These are phyloP conservation scores for Thyatira batis DNA, from an alignment of 2,888 invertebrate species.

Conservation along the genomic window DNA sequence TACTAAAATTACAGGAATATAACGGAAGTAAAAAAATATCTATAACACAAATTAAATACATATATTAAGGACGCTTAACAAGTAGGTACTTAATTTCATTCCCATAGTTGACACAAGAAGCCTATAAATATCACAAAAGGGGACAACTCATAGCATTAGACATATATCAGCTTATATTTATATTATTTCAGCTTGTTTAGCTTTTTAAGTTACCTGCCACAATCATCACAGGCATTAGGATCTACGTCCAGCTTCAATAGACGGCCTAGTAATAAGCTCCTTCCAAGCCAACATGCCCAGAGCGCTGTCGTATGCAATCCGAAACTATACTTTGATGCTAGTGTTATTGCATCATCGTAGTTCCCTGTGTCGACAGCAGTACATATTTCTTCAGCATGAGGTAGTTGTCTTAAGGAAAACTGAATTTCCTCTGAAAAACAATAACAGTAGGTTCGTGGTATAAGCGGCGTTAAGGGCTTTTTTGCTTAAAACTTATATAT, in stretches of 20 bases:
- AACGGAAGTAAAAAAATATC: too few species aligned
- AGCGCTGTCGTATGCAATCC: conserved; percentile 79
- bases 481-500: too few species aligned
- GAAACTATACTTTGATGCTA: conserved; percentile 46
- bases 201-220: conserved; percentile 88
- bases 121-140: too few species aligned
- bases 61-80: background rate
- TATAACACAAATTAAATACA: background rate
- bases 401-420: conserved; percentile 60
- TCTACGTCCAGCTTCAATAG: conserved; percentile 82
- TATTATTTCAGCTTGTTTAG: too few species aligned
- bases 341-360: conserved; percentile 66
- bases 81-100: too few species aligned
- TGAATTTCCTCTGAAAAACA: conserved; percentile 66
- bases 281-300: conserved; percentile 84
- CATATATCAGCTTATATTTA: too few species aligned
- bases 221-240: conserved; percentile 84
- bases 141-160: too few species aligned
- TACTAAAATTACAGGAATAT: too few species aligned
- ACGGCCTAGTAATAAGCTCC: conserved; percentile 75
- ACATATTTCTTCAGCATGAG: conserved; percentile 72
- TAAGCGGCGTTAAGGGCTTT: background rate
- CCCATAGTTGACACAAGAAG: too few species aligned
- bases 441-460: background rate
- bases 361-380: conserved; percentile 65